phyloP scores from a whole-genome alignment of 2,797 vertebrate genomes.

The Syndactyla subalaris region DNA sequence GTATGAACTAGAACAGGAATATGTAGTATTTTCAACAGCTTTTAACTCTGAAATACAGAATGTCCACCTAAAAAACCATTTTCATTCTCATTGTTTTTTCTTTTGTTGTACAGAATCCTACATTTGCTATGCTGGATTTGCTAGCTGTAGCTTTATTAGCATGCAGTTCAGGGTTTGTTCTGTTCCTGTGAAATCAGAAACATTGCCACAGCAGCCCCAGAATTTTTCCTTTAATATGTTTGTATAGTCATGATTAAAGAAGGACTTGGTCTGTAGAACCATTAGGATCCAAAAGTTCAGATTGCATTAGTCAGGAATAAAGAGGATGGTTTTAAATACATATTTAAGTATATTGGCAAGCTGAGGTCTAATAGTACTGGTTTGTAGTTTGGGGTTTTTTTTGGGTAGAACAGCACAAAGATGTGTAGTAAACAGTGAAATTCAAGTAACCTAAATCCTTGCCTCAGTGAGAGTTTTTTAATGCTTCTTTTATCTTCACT shows the following conservation, averaged over 20 bases:
- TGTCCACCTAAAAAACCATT: background rate
- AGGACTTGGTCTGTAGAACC: background rate
- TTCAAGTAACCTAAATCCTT: background rate
- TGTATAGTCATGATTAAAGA: background rate
- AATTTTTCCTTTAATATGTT: background rate
- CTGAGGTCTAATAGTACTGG: background rate
- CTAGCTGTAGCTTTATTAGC: background rate
- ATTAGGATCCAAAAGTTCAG: background rate
- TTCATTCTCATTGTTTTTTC: background rate
- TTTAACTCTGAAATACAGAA: background rate
- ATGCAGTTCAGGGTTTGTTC: background rate
- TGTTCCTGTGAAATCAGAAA: background rate
- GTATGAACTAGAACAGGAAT: background rate
- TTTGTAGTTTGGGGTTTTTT: background rate
- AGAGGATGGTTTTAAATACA: background rate
- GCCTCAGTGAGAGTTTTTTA: background rate
- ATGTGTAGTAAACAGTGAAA: background rate
- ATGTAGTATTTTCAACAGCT: background rate
- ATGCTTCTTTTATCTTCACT: background rate
- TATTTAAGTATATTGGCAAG: background rate
- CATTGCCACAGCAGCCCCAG: background rate
- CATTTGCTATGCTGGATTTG: background rate
- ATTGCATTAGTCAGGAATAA: background rate
- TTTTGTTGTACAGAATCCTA: background rate
- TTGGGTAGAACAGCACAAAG: background rate